Percentiles rank a stretch among this genome's conserved stretches.
These are phyloP conservation scores for Actias luna DNA, from an alignment of 2,888 invertebrate genomes.

Conservation along the genomic window DNA sequence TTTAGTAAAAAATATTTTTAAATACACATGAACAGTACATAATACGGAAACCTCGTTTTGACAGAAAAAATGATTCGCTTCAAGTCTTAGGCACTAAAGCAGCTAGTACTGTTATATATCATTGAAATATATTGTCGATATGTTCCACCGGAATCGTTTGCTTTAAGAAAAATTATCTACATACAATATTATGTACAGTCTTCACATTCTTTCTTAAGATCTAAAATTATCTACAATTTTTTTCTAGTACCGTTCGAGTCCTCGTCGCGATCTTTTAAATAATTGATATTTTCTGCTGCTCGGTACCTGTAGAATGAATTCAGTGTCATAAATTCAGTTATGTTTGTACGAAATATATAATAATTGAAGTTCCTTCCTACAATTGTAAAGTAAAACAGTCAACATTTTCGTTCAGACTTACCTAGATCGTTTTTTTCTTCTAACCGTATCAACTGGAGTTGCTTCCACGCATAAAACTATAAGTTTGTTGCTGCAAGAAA, in stretches of 20 bases:
- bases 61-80: background rate
- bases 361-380: background rate
- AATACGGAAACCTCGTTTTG: background rate
- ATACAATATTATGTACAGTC: conserved; percentile 73
- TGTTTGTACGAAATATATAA: background rate
- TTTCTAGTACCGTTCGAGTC: conserved; percentile 58
- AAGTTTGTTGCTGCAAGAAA: conserved; percentile 93
- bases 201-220: conserved; percentile 51
- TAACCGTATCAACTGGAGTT: conserved; percentile 82
- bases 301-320: conserved; percentile 52
- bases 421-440: conserved; percentile 81
- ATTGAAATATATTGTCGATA: conserved; percentile 67
- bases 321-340: background rate
- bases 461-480: conserved; percentile 96
- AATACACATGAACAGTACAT: background rate
- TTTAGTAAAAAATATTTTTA: background rate
- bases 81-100: conserved; percentile 1
- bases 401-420: conserved; percentile 40
- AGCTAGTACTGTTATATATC: conserved; percentile 20
- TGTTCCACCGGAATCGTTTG: conserved; percentile 70
- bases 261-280: conserved; percentile 54
- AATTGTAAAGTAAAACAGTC: background rate
- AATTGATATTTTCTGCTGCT: conserved; percentile 45
- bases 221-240: conserved; percentile 57
- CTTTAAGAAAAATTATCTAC: conserved; percentile 50